Conservation (phyloP, 2,888 invertebrate genomes). For the Phrixothrix hirtus region DNA sequence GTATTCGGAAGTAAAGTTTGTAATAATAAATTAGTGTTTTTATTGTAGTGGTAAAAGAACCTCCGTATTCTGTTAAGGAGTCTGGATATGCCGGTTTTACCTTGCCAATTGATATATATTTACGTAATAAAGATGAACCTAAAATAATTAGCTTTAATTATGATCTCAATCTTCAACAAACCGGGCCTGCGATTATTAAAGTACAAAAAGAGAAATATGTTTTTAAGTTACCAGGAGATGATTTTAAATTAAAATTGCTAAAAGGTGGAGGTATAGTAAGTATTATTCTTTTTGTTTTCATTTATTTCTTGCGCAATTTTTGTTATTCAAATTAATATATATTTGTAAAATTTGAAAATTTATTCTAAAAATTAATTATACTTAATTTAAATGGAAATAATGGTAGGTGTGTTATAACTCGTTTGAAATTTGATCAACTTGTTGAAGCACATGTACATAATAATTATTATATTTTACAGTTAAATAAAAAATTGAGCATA, state of each 20-base stretch:
- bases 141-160: constrained; percentile 82
- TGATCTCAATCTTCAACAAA: constrained; percentile 80
- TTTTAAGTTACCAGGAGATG: constrained; percentile 84
- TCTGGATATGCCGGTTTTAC: constrained; percentile 96
- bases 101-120: constrained; percentile 85
- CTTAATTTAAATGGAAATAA: too few species aligned
- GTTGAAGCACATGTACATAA: too few species aligned
- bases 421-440: too few species aligned
- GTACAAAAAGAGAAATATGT: constrained; percentile 80
- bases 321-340: too few species aligned
- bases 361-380: too few species aligned
- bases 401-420: too few species aligned
- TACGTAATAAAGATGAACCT: constrained; percentile 88
- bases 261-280: constrained; percentile 78
- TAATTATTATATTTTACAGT: too few species aligned
- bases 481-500: too few species aligned
- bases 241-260: constrained; percentile 83
- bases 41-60: constrained; percentile 82
- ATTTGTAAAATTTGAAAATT: too few species aligned
- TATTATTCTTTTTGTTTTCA: constrained; percentile 1
- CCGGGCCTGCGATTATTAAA: constrained; percentile 72
- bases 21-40: constrained; percentile 9
- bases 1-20: constrained; percentile 34
- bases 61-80: constrained; percentile 87
- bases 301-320: too few species aligned